Conservation (phyloP, 2,797 vertebrate species). For the Rhyacichthys aspro region DNA sequence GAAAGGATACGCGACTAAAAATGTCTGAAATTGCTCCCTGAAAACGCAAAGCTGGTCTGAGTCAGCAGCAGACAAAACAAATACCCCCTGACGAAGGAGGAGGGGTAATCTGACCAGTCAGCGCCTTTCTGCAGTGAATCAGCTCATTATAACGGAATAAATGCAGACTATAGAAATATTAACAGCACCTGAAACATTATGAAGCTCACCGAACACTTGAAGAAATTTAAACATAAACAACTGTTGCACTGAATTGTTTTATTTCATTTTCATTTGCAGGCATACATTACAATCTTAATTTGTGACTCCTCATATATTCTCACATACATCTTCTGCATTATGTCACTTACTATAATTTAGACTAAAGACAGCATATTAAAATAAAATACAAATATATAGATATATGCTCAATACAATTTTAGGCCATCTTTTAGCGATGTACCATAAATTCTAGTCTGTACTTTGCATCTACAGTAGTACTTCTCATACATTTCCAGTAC, state of each 20-base stretch:
- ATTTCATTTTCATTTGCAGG: constrained; percentile 66
- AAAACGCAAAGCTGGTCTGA: too few relatives aligned
- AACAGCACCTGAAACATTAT: too few relatives aligned
- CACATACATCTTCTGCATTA: constrained; percentile 25
- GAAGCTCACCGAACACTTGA: too few relatives aligned
- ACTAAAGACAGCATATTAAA: constrained; percentile 39
- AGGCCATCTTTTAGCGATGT: constrained; percentile 19
- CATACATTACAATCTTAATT: constrained; percentile 46
- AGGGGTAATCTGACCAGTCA: too few relatives aligned
- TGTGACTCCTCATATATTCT: constrained; percentile 23
- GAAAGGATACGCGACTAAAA: too few relatives aligned
- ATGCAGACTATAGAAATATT: too few relatives aligned
- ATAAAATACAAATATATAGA: constrained; percentile 55
- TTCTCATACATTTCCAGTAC: constrained; percentile 29
- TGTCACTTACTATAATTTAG: constrained; percentile 18
- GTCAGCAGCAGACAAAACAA: too few relatives aligned
- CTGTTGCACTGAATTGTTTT: constrained; percentile 52
- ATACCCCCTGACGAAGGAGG: too few relatives aligned
- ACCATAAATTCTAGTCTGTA: constrained; percentile 36
- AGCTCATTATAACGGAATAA: too few relatives aligned
- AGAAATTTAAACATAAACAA: background rate
- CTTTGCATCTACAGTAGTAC: constrained; percentile 11
- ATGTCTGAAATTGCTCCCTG: too few relatives aligned
- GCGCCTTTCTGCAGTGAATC: too few relatives aligned
- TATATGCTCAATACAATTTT: constrained; percentile 35